These are phyloP conservation scores for Steinernema feltiae DNA, from an alignment of 1,140 invertebrate genomes.

Conservation along the genomic window DNA sequence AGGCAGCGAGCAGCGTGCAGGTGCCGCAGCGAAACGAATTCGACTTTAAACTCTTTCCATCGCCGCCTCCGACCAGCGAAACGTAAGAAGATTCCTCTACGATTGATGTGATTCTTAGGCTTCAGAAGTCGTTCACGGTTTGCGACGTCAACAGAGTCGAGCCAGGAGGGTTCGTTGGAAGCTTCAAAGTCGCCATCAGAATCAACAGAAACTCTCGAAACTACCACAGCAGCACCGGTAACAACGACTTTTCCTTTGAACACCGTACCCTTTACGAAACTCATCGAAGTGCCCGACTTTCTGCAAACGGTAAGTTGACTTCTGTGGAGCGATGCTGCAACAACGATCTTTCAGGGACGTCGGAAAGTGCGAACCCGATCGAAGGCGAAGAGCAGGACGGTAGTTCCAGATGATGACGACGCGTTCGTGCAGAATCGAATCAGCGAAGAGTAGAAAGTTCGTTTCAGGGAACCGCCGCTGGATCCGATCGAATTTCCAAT, in stretches of 20 bases:
- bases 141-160: background rate
- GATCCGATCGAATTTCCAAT: conserved; percentile 24
- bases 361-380: too few relatives aligned
- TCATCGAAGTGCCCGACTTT: conserved; percentile 20
- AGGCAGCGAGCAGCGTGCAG: background rate
- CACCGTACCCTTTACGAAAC: conserved; percentile 15
- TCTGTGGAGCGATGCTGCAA: background rate
- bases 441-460: too few relatives aligned
- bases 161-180: too few relatives aligned
- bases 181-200: background rate
- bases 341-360: too few relatives aligned
- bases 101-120: background rate
- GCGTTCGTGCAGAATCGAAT: too few relatives aligned
- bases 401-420: too few relatives aligned
- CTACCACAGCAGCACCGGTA: background rate
- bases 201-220: background rate
- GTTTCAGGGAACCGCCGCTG: background rate
- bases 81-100: conserved; percentile 2
- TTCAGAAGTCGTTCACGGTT: background rate
- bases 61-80: background rate
- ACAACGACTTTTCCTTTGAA: background rate
- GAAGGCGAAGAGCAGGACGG: too few relatives aligned
- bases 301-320: background rate
- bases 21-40: background rate
- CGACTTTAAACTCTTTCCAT: conserved; percentile 12